A percentile compares a stretch with the other conserved stretches of the same genome.
Evolutionary conservation across 2,888 invertebrate genomes (phyloP).

Genomic region (Melinaea marsaeus): DNA sequence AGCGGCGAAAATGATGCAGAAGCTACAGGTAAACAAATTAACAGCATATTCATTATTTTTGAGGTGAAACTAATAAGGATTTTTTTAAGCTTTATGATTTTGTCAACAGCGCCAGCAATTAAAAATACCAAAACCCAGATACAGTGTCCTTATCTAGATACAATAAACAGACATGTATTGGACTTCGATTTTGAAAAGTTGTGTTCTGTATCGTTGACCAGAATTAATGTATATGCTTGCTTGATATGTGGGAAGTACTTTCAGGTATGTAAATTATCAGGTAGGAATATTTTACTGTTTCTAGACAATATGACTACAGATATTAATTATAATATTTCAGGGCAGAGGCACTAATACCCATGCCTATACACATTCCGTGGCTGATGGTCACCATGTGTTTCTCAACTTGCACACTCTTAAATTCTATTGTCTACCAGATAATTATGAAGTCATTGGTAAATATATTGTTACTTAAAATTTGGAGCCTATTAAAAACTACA

Average conservation of each 20-base stretch:
- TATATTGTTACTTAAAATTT: too few relatives aligned
- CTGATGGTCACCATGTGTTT: slow-evolving; percentile 98
- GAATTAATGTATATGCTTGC: slow-evolving; percentile 99
- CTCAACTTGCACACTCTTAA: slow-evolving; percentile 96
- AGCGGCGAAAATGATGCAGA: slow-evolving; percentile 51
- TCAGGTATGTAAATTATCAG: slow-evolving; percentile 52
- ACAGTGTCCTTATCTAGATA: slow-evolving; percentile 97
- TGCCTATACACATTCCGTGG: slow-evolving; percentile 99
- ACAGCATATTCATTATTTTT: slow-evolving; percentile 36
- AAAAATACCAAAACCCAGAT: slow-evolving; percentile 62
- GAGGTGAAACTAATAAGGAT: too few relatives aligned
- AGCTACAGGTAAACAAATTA: slow-evolving; percentile 40
- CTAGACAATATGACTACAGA: background rate
- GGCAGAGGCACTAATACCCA: slow-evolving; percentile 98
- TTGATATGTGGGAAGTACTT: slow-evolving; percentile 99
- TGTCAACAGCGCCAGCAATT: slow-evolving; percentile 44
- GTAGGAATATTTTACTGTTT: background rate
- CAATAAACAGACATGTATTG: slow-evolving; percentile 96
- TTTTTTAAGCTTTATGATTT: too few relatives aligned
- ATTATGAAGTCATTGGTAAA: slow-evolving; percentile 97
- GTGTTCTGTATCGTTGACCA: slow-evolving; percentile 97
- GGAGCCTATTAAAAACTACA: too few relatives aligned
- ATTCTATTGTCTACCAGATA: slow-evolving; percentile 99
- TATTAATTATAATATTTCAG: slow-evolving; percentile 63
- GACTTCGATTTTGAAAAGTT: slow-evolving; percentile 99